Conservation (phyloP, 2,113 vertebrate genomes). For the Phalacrocorax brasilianus region DNA sequence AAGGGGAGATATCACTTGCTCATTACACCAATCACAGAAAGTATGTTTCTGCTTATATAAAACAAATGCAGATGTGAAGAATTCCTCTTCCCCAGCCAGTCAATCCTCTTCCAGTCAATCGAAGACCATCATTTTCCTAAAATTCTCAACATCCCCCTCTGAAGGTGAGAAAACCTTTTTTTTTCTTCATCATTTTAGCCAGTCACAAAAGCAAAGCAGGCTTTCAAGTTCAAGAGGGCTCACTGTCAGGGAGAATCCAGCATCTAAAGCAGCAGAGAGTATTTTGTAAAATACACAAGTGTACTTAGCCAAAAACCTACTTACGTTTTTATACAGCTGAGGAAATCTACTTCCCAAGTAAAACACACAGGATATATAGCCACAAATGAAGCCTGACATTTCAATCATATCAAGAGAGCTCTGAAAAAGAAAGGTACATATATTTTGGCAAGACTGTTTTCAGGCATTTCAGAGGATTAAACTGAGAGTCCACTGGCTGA, state of each 20-base stretch:
- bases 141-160: not conserved
- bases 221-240: not conserved
- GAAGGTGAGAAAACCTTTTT: not conserved
- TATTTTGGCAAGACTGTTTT: not conserved
- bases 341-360: conserved; percentile 77
- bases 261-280: not conserved
- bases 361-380: conserved; percentile 71
- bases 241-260: not conserved
- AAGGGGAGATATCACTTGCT: not conserved
- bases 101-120: not conserved
- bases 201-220: not conserved
- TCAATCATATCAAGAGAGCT: conserved; percentile 53
- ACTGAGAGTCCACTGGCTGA: not conserved
- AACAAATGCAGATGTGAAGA: not conserved
- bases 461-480: not conserved
- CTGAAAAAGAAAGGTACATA: conserved; percentile 36
- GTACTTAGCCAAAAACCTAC: conserved; percentile 8
- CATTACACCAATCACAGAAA: not conserved
- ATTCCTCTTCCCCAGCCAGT: not conserved
- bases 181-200: not conserved
- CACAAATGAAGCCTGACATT: conserved; percentile 77
- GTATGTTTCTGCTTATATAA: not conserved
- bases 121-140: not conserved
- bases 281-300: not conserved
- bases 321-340: conserved; percentile 78